phyloP scores from a whole-genome alignment of 2,113 vertebrate species.

The Otolemur garnettii region DNA sequence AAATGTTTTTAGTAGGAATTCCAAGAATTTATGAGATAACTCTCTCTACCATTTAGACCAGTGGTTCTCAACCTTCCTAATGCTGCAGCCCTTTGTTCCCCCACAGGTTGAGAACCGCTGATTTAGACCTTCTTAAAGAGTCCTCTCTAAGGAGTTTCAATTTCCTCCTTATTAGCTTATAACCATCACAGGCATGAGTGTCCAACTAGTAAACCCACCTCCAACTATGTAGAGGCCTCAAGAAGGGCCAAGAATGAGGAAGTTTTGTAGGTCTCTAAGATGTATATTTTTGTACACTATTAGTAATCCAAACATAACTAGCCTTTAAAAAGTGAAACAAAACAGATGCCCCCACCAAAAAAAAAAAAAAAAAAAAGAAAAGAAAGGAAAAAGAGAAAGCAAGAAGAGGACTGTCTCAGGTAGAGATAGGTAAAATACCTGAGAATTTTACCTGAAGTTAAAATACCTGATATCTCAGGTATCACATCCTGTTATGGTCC shows the following conservation, averaged over 20 bases:
- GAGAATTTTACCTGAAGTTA: too few species aligned
- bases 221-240: not conserved
- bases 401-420: not conserved
- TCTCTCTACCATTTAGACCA: not conserved
- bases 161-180: not conserved
- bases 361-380: not conserved
- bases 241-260: not conserved
- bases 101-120: too few species aligned
- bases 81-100: too few species aligned
- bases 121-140: constrained; percentile 29
- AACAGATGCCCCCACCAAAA: not conserved
- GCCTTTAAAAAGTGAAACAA: constrained; percentile 20
- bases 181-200: not conserved
- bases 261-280: not conserved
- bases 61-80: too few species aligned
- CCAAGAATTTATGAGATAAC: constrained; percentile 20
- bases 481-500: too few species aligned
- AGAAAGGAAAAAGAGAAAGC: too few species aligned
- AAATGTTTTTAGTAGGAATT: not conserved
- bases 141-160: constrained; percentile 32
- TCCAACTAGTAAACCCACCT: not conserved
- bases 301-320: constrained; percentile 17
- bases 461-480: too few species aligned
- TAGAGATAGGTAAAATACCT: not conserved
- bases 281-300: not conserved